Conservation (phyloP, 1,140 invertebrate genomes). For the Hyles vespertilio region DNA sequence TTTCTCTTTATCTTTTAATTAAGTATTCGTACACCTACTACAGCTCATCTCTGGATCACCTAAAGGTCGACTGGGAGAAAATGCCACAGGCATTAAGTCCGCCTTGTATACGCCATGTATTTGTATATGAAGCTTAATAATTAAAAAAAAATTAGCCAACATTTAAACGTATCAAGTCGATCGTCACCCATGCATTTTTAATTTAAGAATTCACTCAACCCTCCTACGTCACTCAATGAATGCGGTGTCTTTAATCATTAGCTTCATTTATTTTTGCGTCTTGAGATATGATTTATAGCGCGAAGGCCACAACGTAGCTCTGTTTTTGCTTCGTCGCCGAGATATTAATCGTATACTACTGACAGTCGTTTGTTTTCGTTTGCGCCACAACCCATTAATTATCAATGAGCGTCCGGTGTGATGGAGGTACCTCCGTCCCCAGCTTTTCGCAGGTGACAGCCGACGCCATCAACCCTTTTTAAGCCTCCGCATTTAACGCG, state of each 20-base stretch:
- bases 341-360: constrained; percentile 71
- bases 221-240: constrained; percentile 46
- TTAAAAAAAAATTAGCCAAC: too few species aligned
- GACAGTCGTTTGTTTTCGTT: constrained; percentile 70
- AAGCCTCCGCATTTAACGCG: constrained; percentile 68
- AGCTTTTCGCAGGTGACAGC: constrained; percentile 69
- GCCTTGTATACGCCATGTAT: too few species aligned
- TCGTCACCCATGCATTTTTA: constrained; percentile 30
- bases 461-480: constrained; percentile 72
- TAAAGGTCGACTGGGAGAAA: too few species aligned
- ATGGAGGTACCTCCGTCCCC: constrained; percentile 67
- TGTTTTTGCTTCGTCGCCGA: constrained; percentile 66
- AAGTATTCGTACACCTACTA: too few species aligned
- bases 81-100: too few species aligned
- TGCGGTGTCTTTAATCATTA: constrained; percentile 70
- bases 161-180: too few species aligned
- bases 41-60: too few species aligned
- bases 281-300: constrained; percentile 73
- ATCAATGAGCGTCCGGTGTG: constrained; percentile 72
- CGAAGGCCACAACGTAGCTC: constrained; percentile 61
- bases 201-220: constrained; percentile 55
- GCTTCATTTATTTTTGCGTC: constrained; percentile 74
- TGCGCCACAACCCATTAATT: constrained; percentile 72
- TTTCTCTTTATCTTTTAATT: too few species aligned
- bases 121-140: too few species aligned